Conservation (phyloP, 2,113 vertebrate genomes). For the Dromiciops gliroides region DNA sequence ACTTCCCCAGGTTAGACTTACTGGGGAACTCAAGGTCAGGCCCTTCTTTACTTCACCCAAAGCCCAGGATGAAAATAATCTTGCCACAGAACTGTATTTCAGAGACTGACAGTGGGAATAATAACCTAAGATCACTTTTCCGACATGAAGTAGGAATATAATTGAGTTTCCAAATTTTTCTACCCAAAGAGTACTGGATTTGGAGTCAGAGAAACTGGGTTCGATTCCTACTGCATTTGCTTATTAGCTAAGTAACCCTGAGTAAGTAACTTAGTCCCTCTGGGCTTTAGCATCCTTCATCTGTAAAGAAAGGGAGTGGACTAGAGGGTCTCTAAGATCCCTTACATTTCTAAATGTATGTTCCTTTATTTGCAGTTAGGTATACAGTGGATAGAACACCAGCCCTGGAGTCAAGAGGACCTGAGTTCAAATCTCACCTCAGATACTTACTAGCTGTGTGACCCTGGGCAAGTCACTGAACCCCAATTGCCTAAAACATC, state of each 20-base stretch:
- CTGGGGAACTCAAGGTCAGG: neutral
- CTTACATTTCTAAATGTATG: neutral
- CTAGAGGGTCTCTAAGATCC: neutral
- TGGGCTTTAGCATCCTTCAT: neutral
- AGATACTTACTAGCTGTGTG: no score
- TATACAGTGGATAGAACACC: no score
- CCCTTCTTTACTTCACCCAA: neutral
- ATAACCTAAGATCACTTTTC: neutral
- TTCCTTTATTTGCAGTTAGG: neutral
- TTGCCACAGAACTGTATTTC: neutral
- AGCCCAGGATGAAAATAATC: neutral
- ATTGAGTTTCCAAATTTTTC: neutral
- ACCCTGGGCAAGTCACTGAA: no score
- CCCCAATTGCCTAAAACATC: no score
- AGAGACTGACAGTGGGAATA: neutral
- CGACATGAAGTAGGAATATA: neutral
- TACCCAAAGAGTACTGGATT: neutral
- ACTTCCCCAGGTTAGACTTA: neutral
- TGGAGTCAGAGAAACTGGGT: neutral
- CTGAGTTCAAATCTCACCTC: no score
- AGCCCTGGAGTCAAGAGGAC: no score
- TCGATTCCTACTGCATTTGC: neutral
- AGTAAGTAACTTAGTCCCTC: neutral
- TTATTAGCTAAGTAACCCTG: neutral
- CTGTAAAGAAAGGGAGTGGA: neutral